These are phyloP conservation scores for Chaenogobius annularis DNA, from an alignment of 2,113 vertebrate species.

Conservation along the genomic window DNA sequence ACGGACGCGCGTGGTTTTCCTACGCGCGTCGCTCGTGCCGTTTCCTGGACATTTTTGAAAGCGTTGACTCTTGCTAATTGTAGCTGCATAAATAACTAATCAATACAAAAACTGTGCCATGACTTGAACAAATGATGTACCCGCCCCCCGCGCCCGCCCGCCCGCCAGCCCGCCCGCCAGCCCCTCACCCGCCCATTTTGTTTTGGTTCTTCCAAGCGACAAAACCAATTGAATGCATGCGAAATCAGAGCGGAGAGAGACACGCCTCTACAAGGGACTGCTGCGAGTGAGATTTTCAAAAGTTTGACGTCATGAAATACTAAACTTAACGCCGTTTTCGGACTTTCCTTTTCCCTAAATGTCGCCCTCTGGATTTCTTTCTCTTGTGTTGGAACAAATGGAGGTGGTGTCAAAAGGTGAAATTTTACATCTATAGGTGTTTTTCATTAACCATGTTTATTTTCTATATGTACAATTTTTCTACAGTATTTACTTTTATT, in stretches of 20 bases:
- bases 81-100: slow-evolving; percentile 40
- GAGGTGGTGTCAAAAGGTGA: slow-evolving; percentile 56
- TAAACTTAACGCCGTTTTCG: slow-evolving; percentile 44
- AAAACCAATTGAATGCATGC: slow-evolving; percentile 67
- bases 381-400: slow-evolving; percentile 62
- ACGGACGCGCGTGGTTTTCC: slow-evolving; percentile 21
- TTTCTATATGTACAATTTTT: slow-evolving; percentile 85
- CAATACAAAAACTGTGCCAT: slow-evolving; percentile 54
- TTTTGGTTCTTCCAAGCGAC: slow-evolving; percentile 56
- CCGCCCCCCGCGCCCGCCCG: no score
- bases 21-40: slow-evolving; percentile 21
- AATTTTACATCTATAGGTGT: slow-evolving; percentile 69
- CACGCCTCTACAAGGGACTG: slow-evolving; percentile 30
- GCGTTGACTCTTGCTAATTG: slow-evolving; percentile 35
- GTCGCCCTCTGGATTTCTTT: slow-evolving; percentile 26
- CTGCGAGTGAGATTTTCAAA: slow-evolving; percentile 49
- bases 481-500: slow-evolving; percentile 84
- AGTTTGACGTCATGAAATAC: slow-evolving; percentile 52
- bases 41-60: slow-evolving; percentile 33
- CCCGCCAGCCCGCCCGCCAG: no score
- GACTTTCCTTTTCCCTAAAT: slow-evolving; percentile 21
- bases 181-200: slow-evolving; percentile 7
- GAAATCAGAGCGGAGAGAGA: slow-evolving; percentile 36
- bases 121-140: slow-evolving; percentile 27
- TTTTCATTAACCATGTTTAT: slow-evolving; percentile 77